Conservation (phyloP, 2,797 vertebrate genomes). For the Adelosebastes latens region DNA sequence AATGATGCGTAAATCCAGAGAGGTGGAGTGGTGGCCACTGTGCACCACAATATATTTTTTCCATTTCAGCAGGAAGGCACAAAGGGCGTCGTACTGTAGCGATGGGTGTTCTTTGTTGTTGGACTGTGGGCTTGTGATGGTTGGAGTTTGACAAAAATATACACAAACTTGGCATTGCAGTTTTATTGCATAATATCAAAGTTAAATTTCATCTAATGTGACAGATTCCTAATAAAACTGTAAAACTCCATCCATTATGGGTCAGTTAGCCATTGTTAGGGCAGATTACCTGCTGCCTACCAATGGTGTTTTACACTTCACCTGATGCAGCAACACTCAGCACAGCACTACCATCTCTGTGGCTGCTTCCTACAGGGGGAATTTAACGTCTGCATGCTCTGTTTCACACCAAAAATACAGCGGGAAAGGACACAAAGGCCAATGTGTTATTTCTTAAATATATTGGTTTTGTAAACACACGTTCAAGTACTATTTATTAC, state of each 20-base stretch:
- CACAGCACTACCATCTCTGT: constrained; percentile 44
- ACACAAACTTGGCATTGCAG: neutral
- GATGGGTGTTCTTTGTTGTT: constrained; percentile 62
- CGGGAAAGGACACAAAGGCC: constrained; percentile 61
- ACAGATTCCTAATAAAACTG: neutral
- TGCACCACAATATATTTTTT: constrained; percentile 15
- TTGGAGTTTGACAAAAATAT: constrained; percentile 56
- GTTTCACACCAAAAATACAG: constrained; percentile 41
- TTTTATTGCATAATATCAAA: neutral
- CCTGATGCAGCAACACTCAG: constrained; percentile 61
- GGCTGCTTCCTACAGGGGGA: constrained; percentile 42
- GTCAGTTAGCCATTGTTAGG: constrained; percentile 60
- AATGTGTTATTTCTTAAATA: neutral
- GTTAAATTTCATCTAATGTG: neutral
- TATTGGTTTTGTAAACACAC: neutral
- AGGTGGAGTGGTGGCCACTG: constrained; percentile 24
- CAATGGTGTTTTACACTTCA: constrained; percentile 65
- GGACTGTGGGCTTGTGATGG: constrained; percentile 54
- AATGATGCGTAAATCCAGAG: constrained; percentile 40
- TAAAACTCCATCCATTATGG: constrained; percentile 61
- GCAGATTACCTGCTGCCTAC: constrained; percentile 47
- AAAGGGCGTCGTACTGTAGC: constrained; percentile 53
- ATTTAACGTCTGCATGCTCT: constrained; percentile 62
- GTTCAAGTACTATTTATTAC: neutral
- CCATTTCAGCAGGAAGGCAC: constrained; percentile 62